Base-by-base conservation (phyloP, 2,888 invertebrate genomes). In the Adela reaumurella region DNA sequence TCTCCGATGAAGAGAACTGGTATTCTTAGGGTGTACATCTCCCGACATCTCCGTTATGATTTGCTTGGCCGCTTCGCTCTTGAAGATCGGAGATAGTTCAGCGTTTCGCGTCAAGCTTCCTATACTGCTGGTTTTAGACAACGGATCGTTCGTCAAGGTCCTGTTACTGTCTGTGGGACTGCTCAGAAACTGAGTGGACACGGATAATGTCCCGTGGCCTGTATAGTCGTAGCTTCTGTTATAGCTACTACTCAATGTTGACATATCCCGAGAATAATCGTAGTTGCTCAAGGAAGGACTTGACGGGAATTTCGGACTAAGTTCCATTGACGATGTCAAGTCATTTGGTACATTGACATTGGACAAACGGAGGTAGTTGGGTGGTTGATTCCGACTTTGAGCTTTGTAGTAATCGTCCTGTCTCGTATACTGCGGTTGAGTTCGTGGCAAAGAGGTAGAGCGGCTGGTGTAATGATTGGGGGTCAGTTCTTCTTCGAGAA, bases 21-120 rank as follows among this genome's bases (percentile, higher is more conserved):
- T 78, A 58, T 81, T 83, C 18, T 81, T 79, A 45, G 70, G 70
- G 59, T 83, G 72, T 28, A 77, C 81, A 60, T 83, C 72, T 28
- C 78, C 81, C 1, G 84, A 81, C 84, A 92, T 87, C 70, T 92
- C 92, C 54, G 88, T 90, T 54, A 92, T 90, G 47, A 93, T 93
- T 70, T 92, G 90, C 53, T 88, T 84, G 1, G 93, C 92, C 1
- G 92, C 91, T 65, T 92, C 92, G 62, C 92, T 92, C 63, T 92
- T 90, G 68, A 92, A 93, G 49, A 91, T 87, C 0, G 91, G 90
- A 19, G 90, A 90, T 54, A 90, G 64, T 58, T 90, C 80, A 58
- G 78, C 74, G 50, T 74, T 68, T 52, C 76, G 61, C 3, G 71
- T 76, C 54, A 80, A 56, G 53, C 79, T 79, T 1, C 64, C 70